phyloP scores from a whole-genome alignment of 2,113 vertebrate species.

The Elaphurus davidianus region DNA sequence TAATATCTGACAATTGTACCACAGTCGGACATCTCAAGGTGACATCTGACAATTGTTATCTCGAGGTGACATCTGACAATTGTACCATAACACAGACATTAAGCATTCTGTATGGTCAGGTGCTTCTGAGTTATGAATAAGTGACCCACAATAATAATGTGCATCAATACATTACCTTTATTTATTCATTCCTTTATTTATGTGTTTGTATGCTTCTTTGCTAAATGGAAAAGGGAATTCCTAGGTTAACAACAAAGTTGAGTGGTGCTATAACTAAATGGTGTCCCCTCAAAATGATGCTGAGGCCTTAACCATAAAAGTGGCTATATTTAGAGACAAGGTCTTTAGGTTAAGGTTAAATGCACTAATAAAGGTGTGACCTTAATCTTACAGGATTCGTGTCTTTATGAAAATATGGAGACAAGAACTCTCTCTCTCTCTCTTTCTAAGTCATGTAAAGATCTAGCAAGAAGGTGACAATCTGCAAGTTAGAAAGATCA shows the following conservation, averaged over 20 bases:
- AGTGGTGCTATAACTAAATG: neutral
- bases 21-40: neutral
- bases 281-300: neutral
- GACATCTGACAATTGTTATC: neutral
- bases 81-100: neutral
- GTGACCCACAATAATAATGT: neutral
- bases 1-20: neutral
- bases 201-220: neutral
- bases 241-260: neutral
- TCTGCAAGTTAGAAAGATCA: neutral
- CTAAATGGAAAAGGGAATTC: neutral
- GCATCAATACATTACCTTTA: too few species aligned
- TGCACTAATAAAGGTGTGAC: neutral
- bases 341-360: neutral
- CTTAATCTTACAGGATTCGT: neutral
- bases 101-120: neutral
- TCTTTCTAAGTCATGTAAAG: neutral
- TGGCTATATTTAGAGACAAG: neutral
- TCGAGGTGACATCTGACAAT: neutral
- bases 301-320: neutral
- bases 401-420: neutral
- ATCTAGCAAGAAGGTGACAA: neutral
- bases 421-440: neutral
- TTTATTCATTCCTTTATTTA: neutral
- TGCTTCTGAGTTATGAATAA: neutral